A percentile compares a stretch with the other conserved stretches of the same genome.
Evolutionary conservation across 2,888 invertebrate genomes (phyloP).

Genomic region (Melanotus villosus): DNA sequence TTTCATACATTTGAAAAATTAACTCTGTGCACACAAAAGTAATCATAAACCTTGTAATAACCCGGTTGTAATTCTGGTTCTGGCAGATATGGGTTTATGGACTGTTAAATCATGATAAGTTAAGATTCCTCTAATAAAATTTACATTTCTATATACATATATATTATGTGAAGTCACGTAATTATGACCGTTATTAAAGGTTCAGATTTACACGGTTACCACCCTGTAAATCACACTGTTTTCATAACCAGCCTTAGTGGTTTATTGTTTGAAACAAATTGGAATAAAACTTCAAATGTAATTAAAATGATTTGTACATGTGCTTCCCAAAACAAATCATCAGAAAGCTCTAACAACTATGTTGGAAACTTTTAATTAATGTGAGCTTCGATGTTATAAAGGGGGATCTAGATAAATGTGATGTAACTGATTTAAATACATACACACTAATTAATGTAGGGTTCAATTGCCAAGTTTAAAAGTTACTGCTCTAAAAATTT

Average conservation of each 20-base stretch:
- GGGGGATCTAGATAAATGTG: neutral
- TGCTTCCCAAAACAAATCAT: neutral
- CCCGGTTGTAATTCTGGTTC: no score
- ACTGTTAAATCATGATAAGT: no score
- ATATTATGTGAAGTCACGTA: no score
- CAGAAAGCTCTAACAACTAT: neutral
- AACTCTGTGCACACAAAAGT: no score
- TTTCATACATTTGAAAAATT: no score
- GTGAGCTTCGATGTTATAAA: neutral
- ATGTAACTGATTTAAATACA: conserved; percentile 6
- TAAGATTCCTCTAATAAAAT: no score
- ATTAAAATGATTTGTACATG: conserved; percentile 27
- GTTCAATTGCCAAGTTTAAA: conserved; percentile 1
- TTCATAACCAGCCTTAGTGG: neutral
- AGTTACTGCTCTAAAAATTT: neutral
- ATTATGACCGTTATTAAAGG: no score
- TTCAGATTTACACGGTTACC: no score
- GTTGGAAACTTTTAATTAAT: conserved; percentile 15
- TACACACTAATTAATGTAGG: neutral
- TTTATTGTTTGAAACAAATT: conserved; percentile 6
- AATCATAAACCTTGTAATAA: no score
- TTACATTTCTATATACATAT: no score
- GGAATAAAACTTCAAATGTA: conserved; percentile 6
- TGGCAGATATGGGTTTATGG: no score
- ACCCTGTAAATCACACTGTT: no score